Conservation (phyloP, 2,888 invertebrate species). For the Steromphala cineraria region DNA sequence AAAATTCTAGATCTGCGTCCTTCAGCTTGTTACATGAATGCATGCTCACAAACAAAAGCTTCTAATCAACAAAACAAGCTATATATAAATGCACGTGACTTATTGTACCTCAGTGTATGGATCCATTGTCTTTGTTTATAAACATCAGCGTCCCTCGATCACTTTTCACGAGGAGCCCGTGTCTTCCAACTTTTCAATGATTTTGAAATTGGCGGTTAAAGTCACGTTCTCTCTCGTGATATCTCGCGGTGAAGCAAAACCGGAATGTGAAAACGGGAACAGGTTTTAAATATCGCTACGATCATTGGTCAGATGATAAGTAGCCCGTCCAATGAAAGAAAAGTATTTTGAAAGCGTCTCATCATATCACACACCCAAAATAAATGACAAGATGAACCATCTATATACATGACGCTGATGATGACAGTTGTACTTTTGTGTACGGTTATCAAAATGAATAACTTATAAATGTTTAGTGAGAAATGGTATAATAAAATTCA, state of each 20-base stretch:
- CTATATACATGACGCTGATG: too few relatives aligned
- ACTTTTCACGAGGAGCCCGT: background rate
- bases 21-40: background rate
- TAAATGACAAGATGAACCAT: too few relatives aligned
- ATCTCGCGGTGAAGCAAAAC: slow-evolving; percentile 31
- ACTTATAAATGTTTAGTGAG: too few relatives aligned
- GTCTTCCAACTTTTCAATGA: slow-evolving; percentile 4
- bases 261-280: background rate
- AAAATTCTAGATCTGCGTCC: too few relatives aligned
- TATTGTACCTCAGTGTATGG: slow-evolving; percentile 52
- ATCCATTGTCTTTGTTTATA: slow-evolving; percentile 46
- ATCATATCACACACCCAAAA: background rate
- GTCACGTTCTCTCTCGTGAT: slow-evolving; percentile 56
- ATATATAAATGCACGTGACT: background rate
- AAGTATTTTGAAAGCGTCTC: background rate
- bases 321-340: background rate
- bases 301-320: background rate
- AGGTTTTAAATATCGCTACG: background rate
- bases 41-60: background rate
- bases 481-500: too few relatives aligned
- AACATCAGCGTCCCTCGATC: background rate
- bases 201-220: slow-evolving; percentile 69
- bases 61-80: background rate
- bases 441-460: too few relatives aligned
- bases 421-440: too few relatives aligned